phyloP scores from a whole-genome alignment of 2,888 invertebrate species.

The Nebria brevicollis region DNA sequence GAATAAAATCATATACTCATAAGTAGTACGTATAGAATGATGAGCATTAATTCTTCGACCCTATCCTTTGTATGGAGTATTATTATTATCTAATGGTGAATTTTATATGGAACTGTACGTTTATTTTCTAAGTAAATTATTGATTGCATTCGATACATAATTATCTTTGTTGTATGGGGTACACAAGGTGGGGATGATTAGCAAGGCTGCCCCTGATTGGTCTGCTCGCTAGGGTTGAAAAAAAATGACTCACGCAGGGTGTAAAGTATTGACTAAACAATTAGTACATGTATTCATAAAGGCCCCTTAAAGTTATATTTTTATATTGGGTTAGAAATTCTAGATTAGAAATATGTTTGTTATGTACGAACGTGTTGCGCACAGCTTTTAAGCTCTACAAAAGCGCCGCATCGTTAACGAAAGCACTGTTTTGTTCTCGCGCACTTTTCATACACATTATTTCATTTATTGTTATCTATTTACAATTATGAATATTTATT shows the following conservation, averaged over 20 bases:
- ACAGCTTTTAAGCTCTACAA: neutral
- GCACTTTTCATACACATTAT: neutral
- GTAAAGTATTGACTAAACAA: slow-evolving; percentile 67
- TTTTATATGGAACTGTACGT: slow-evolving; percentile 46
- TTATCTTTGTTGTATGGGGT: slow-evolving; percentile 58
- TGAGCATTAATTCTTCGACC: neutral
- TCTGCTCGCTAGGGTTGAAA: slow-evolving; percentile 62
- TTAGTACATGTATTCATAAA: slow-evolving; percentile 56
- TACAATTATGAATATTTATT: neutral
- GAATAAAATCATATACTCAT: neutral
- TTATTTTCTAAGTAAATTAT: slow-evolving; percentile 61
- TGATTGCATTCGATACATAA: slow-evolving; percentile 64
- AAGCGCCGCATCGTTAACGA: neutral
- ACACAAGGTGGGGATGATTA: slow-evolving; percentile 62
- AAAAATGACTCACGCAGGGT: slow-evolving; percentile 66
- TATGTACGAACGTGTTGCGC: neutral
- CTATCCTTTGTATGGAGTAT: neutral
- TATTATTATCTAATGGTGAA: neutral
- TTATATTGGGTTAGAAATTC: slow-evolving; percentile 56
- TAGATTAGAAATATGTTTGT: neutral
- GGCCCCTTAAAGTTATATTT: slow-evolving; percentile 61
- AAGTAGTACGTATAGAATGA: neutral
- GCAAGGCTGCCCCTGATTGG: slow-evolving; percentile 63
- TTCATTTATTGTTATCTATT: neutral
- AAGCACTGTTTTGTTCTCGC: slow-evolving; percentile 20